Evolutionary conservation across 2,113 vertebrate species (phyloP).

Genomic region (Ptyas mucosa): DNA sequence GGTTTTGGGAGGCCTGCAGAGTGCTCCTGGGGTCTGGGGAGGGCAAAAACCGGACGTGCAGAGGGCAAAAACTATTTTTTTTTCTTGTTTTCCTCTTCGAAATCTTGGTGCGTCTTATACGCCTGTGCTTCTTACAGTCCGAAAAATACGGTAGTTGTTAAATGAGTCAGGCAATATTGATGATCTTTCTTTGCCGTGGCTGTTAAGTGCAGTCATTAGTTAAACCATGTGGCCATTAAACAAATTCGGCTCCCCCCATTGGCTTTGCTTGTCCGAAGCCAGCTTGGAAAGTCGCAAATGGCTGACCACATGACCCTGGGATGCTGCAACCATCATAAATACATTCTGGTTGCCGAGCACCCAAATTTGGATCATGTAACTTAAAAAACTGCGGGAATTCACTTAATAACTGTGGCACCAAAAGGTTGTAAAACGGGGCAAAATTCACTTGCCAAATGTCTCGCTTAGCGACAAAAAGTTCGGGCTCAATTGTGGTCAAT

Average conservation of each 20-base stretch:
- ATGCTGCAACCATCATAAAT: background rate
- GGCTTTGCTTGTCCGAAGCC: background rate
- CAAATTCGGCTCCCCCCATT: background rate
- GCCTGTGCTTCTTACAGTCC: too few species aligned
- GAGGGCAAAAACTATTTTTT: too few species aligned
- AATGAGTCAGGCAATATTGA: background rate
- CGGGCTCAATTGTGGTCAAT: background rate
- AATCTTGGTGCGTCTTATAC: too few species aligned
- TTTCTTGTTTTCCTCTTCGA: too few species aligned
- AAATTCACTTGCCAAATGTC: background rate
- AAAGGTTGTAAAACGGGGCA: background rate
- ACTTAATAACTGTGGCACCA: background rate
- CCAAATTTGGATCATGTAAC: background rate
- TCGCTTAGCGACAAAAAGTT: background rate
- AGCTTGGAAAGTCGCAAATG: background rate
- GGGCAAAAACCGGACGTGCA: too few species aligned
- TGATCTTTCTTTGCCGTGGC: background rate
- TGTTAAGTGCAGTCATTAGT: background rate
- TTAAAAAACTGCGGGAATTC: background rate
- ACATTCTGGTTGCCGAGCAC: background rate
- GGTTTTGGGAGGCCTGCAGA: too few species aligned
- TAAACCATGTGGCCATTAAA: background rate
- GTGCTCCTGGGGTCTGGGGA: too few species aligned
- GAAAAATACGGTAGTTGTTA: background rate
- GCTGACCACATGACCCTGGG: background rate